Evolutionary conservation across 2,888 invertebrate species (phyloP).

Genomic region (Epinotia ramella): DNA sequence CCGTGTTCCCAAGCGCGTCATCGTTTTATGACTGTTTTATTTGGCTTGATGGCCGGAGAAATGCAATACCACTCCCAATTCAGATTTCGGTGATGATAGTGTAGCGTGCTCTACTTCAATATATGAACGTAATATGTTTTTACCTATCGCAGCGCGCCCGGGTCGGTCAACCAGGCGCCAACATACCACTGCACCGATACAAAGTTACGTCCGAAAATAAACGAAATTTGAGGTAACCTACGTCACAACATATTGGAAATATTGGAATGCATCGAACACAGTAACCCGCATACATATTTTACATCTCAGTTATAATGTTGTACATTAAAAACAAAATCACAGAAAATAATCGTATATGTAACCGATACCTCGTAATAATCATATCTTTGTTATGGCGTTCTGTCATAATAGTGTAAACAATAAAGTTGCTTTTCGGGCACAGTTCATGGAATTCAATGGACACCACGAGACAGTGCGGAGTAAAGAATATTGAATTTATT

Average conservation of each 20-base stretch:
- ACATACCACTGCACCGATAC: slow-evolving; percentile 48
- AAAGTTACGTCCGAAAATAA: slow-evolving; percentile 46
- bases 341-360: slow-evolving; percentile 59
- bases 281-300: slow-evolving; percentile 35
- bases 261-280: slow-evolving; percentile 28
- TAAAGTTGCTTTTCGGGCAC: slow-evolving; percentile 45
- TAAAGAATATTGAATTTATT: slow-evolving; percentile 55
- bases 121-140: slow-evolving; percentile 66
- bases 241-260: slow-evolving; percentile 18
- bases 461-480: slow-evolving; percentile 26
- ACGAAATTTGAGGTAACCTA: slow-evolving; percentile 46
- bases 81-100: slow-evolving; percentile 73
- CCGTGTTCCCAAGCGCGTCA: slow-evolving; percentile 81
- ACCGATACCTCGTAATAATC: slow-evolving; percentile 67
- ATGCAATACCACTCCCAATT: slow-evolving; percentile 79
- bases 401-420: slow-evolving; percentile 67
- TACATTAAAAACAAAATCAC: slow-evolving; percentile 60
- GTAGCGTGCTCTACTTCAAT: slow-evolving; percentile 65
- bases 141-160: slow-evolving; percentile 59
- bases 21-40: slow-evolving; percentile 83
- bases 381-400: slow-evolving; percentile 67
- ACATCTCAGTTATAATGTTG: slow-evolving; percentile 38
- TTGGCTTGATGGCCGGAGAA: slow-evolving; percentile 76
- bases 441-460: slow-evolving; percentile 44
- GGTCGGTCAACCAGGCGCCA: slow-evolving; percentile 50